phyloP scores from a whole-genome alignment of 2,113 vertebrate species.

The Eulacestoma nigropectus region DNA sequence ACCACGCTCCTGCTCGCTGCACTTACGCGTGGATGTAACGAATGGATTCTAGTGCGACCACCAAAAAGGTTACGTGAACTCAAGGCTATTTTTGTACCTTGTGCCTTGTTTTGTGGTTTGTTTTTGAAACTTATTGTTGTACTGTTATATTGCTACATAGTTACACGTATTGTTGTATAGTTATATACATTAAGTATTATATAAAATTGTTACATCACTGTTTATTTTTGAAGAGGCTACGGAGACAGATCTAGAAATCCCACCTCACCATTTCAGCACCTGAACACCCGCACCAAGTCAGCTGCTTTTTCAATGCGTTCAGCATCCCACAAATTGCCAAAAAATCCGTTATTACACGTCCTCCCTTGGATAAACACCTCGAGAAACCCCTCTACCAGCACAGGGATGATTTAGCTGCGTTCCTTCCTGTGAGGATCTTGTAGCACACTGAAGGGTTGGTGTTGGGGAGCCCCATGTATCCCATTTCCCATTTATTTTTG shows the following conservation, averaged over 20 bases:
- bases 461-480: accelerated
- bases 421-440: accelerated
- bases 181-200: neutral
- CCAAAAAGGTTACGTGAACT: accelerated
- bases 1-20: accelerated
- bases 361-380: neutral
- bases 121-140: neutral
- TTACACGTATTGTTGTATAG: too few relatives aligned
- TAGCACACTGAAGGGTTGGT: accelerated
- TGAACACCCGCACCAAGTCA: neutral
- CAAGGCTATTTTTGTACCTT: accelerated
- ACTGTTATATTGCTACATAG: too few relatives aligned
- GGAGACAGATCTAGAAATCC: accelerated
- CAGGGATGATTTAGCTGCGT: accelerated
- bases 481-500: neutral
- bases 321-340: accelerated
- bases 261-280: neutral
- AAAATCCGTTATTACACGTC: accelerated
- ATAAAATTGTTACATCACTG: accelerated
- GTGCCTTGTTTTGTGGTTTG: neutral
- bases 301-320: accelerated
- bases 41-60: accelerated
- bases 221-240: neutral
- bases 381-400: neutral
- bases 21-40: accelerated